A percentile compares a stretch with the other conserved stretches of the same genome.
phyloP scores from a whole-genome alignment of 1,140 invertebrate species.

The Potamilus streckersoni region DNA sequence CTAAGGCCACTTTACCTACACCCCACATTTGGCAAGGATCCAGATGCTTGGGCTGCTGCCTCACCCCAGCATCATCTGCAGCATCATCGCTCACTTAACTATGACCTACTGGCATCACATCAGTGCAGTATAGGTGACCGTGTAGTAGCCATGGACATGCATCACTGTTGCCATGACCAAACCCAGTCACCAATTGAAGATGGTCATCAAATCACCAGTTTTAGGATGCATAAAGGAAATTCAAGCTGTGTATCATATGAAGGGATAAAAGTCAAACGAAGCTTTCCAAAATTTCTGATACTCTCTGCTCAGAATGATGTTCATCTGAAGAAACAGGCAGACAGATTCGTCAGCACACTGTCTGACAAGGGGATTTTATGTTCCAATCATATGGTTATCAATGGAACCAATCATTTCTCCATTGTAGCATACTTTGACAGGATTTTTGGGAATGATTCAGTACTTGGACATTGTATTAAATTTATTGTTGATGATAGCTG shows the following conservation, averaged over 20 bases:
- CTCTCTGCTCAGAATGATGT: constrained; percentile 14
- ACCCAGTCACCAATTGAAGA: no score
- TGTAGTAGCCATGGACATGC: no score
- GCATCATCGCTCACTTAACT: not conserved
- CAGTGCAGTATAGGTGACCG: no score
- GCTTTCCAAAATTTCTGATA: constrained; percentile 13
- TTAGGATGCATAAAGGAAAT: no score
- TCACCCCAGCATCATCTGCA: constrained; percentile 12
- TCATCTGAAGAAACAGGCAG: constrained; percentile 13
- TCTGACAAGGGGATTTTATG: not conserved
- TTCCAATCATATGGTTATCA: constrained; percentile 14
- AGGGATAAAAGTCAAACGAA: no score
- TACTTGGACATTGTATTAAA: no score
- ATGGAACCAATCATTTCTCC: constrained; percentile 21
- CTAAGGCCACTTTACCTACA: constrained; percentile 18
- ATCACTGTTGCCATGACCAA: no score
- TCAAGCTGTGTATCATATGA: no score
- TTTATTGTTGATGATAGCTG: no score
- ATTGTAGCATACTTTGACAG: constrained; percentile 5
- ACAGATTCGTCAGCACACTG: constrained; percentile 5
- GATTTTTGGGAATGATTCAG: no score
- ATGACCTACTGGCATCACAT: no score
- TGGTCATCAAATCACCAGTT: no score
- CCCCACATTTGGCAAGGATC: constrained; percentile 21
- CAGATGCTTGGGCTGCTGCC: not conserved